Percentiles rank a stretch among this genome's conserved stretches.
phyloP scores from a whole-genome alignment of 2,888 invertebrate species.

The Calephelis perditalis region DNA sequence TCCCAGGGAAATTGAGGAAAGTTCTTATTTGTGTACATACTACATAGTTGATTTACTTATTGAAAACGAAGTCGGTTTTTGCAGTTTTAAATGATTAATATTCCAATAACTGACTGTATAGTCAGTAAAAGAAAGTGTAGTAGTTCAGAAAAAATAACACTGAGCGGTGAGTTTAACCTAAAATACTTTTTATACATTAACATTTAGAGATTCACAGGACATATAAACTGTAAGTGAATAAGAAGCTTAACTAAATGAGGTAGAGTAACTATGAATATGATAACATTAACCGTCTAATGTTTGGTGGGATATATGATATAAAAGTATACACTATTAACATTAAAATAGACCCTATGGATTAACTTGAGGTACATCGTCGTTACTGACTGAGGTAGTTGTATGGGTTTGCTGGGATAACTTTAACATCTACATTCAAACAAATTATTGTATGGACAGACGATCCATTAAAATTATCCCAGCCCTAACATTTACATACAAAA shows the following conservation, averaged over 20 bases:
- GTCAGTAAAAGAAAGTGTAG: no score
- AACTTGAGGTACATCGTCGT: slow-evolving; percentile 66
- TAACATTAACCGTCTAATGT: slow-evolving; percentile 61
- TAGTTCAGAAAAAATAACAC: no score
- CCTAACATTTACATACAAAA: slow-evolving; percentile 21
- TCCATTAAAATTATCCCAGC: slow-evolving; percentile 7
- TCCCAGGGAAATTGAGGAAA: no score
- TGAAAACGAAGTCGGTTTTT: no score
- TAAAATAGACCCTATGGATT: slow-evolving; percentile 67
- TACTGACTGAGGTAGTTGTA: slow-evolving; percentile 63
- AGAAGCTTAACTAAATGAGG: slow-evolving; percentile 65
- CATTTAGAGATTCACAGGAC: slow-evolving; percentile 20
- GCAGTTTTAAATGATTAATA: no score
- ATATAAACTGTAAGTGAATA: slow-evolving; percentile 30
- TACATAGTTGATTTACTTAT: no score
- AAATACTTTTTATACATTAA: background rate
- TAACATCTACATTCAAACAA: slow-evolving; percentile 21
- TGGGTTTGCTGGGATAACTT: slow-evolving; percentile 17
- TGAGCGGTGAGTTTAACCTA: no score
- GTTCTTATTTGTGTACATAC: no score
- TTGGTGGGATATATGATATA: slow-evolving; percentile 72
- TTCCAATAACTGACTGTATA: no score
- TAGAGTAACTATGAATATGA: slow-evolving; percentile 69
- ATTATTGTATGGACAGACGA: slow-evolving; percentile 21
- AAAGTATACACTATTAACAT: slow-evolving; percentile 57